Evolutionary conservation across 2,113 vertebrate genomes (phyloP), one percentile per base, ranked within the genome.

Genomic region (Porphyrio hochstetteri): DNA sequence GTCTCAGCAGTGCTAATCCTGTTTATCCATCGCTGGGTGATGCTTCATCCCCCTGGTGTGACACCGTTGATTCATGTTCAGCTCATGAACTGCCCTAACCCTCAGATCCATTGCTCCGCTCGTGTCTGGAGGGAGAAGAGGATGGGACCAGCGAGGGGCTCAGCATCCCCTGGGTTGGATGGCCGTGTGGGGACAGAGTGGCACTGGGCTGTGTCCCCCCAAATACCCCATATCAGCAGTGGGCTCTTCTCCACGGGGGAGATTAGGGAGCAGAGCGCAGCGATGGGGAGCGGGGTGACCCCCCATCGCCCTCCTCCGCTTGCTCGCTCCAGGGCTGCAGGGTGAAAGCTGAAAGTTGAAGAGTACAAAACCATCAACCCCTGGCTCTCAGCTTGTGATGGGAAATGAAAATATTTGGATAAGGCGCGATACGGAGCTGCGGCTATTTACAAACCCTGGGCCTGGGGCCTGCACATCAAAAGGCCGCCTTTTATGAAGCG

Each of bases 361-460:
- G 98, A 97, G 96, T 95, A 82, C 96, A 97, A 95, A 78, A 88
- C 96, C 83, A 90, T 98, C 98, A 97, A 94, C 91, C 93, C 93
- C 46, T 93, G 93, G 80, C 97, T 94, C 82, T 94, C 86, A 93
- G 97, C 95, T 94, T 72, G 97, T 86, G 97, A 97, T 88, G 95
- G 97, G 97, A 98, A 98, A 98, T 97, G 97, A 97, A 98, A 98
- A 98, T 98, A 98, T 98, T 98, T 98, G 97, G 97, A 98, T 98
- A 98, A 98, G 97, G 82, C 40, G 31, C 63, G 97, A 98, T 97
- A 98, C 80, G 82, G 93, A 96, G 96, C 95, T 78, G 96, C 97
- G 67, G 97, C 97, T 98, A 97, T 98, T 98, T 98, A 98, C 97
- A 97, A 93, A 97, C 94, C 96, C 93, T 94, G 92, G 91, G 96